Evolutionary conservation across 1,140 invertebrate species (phyloP), one percentile per base, ranked within the genome.

Genomic region (Eupristina koningsbergeri): DNA sequence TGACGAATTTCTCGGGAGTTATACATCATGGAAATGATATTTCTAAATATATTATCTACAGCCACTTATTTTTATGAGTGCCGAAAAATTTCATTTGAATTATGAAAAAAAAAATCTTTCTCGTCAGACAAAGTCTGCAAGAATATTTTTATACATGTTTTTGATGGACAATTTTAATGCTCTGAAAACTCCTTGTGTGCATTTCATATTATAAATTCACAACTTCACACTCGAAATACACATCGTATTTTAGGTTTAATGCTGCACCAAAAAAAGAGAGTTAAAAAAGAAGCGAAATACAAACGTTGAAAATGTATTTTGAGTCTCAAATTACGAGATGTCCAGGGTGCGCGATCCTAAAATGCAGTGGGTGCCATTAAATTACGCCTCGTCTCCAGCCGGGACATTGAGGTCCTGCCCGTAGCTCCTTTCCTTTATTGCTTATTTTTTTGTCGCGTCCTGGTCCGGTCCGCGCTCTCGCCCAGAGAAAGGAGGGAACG

Each of bases 351-450:
- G 71, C 58, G 29, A 64, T 67, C 45, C 19, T 47, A 82, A 83
- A 83, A 69, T 50, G n/a, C 80, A 50, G 41, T 75, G 73, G 63
- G n/a, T 31, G 63, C 63, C 64, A 71, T 83, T 69, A 78, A 83
- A 83, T 78, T 41, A 78, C 26, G 58, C 58, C 74, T 76, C 76
- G 39, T 78, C 36, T 45, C 61, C 76, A 45, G 58, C 19, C 58
- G 71, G 36, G 58, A 67, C 41, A 71, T 71, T 71, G 41, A 50
- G 64, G 45, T 80, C 64, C 64, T 41, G 45, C n/a, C n/a, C n/a
- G n/a, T n/a, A n/a, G 58, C 76, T 80, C 63, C 78, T 71, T 80
- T 81, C 67, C 22, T 73, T 41, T 58, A 31, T 73, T 29, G 19
- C 39, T 63, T n/a, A n/a, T n/a, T 8, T 63, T 78, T 64, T 50